Percentiles rank a stretch among this genome's conserved stretches.
Conservation (phyloP, 2,797 vertebrate genomes). For the Cryptoprocta ferox region DNA sequence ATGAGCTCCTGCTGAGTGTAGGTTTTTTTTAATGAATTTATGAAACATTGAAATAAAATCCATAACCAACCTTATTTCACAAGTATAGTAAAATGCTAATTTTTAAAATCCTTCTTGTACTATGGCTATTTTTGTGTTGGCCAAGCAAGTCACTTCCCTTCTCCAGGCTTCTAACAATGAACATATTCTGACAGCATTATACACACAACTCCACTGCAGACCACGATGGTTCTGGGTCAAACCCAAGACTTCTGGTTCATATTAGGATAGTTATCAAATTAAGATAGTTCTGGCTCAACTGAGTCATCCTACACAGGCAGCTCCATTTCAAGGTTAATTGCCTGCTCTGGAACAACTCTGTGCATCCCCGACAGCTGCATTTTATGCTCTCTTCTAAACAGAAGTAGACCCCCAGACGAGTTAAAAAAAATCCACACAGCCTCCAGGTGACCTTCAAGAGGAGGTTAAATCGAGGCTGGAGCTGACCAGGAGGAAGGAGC, state of each 20-base stretch:
- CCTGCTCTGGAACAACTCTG: not conserved
- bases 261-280: constrained; percentile 34
- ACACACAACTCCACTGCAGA: not conserved
- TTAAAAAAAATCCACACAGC: not conserved
- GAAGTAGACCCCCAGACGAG: not conserved
- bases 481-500: not conserved
- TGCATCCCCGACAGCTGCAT: not conserved
- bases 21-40: not conserved
- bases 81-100: not conserved
- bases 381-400: constrained; percentile 8
- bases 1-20: not conserved
- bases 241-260: constrained; percentile 47
- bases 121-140: constrained; percentile 11
- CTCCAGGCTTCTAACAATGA: constrained; percentile 47
- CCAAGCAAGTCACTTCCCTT: constrained; percentile 32
- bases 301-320: not conserved
- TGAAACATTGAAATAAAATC: constrained; percentile 47
- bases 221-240: constrained; percentile 53
- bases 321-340: constrained; percentile 29
- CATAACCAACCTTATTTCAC: constrained; percentile 6
- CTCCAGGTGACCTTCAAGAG: not conserved
- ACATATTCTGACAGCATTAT: not conserved
- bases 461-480: not conserved
- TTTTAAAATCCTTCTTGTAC: constrained; percentile 46
- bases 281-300: constrained; percentile 38